A percentile compares a stretch with the other conserved stretches of the same genome.
Evolutionary conservation across 2,797 vertebrate genomes (phyloP).

Genomic region (Petrocephalus schoutedeni): DNA sequence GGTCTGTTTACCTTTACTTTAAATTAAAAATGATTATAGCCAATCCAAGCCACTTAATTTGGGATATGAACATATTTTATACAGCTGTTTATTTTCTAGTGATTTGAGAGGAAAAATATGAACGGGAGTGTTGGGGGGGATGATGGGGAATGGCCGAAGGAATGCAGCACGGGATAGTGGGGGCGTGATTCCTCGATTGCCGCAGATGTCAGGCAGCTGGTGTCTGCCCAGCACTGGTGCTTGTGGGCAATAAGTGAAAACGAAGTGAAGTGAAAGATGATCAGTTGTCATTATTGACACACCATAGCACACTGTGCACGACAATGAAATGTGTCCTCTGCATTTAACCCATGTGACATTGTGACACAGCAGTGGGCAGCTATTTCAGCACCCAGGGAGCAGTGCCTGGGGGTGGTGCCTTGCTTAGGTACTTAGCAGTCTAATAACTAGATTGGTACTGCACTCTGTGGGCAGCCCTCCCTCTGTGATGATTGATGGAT

Average conservation of each 20-base stretch:
- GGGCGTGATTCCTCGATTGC: neutral
- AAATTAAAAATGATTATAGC: constrained; percentile 31
- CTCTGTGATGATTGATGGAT: neutral
- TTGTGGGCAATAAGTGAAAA: neutral
- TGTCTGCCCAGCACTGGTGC: neutral
- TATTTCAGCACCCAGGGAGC: too few species aligned
- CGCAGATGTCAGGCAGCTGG: neutral
- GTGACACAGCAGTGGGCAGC: too few species aligned
- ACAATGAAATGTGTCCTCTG: too few species aligned
- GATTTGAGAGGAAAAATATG: neutral
- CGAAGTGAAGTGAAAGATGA: too few species aligned
- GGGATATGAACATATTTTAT: neutral
- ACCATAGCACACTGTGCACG: too few species aligned
- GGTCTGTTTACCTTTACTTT: constrained; percentile 33
- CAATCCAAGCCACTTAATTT: constrained; percentile 34
- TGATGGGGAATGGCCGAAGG: neutral
- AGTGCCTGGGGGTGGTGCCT: too few species aligned
- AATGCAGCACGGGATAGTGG: neutral
- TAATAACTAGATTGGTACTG: neutral
- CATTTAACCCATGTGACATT: too few species aligned
- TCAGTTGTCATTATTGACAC: too few species aligned
- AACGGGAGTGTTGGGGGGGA: neutral
- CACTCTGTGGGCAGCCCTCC: too few species aligned
- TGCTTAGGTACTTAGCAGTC: too few species aligned
- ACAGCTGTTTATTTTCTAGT: neutral